These are phyloP conservation scores for Rhagonycha fulva DNA, from an alignment of 2,888 invertebrate genomes.

Conservation along the genomic window DNA sequence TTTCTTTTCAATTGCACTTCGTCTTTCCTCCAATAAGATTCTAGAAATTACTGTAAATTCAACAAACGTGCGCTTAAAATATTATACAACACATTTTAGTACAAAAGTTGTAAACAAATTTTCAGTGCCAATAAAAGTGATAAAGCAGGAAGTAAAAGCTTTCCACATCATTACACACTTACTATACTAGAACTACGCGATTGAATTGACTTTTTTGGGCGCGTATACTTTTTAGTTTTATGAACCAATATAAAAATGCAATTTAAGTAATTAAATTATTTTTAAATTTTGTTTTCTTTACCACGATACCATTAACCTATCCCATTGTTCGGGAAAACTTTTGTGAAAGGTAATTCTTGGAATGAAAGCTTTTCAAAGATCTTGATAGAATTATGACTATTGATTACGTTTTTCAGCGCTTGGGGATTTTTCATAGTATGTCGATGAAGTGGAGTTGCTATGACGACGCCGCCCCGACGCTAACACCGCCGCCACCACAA, in stretches of 20 bases:
- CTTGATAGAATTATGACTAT: conserved; percentile 46
- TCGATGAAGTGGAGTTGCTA: conserved; percentile 51
- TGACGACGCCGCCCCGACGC: conserved; percentile 46
- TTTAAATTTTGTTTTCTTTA: neutral
- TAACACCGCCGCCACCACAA: conserved; percentile 36
- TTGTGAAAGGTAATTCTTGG: conserved; percentile 14
- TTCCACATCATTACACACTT: neutral
- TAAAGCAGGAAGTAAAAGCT: neutral
- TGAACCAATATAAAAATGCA: neutral
- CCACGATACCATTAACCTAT: neutral
- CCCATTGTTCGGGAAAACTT: conserved; percentile 5
- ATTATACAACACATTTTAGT: neutral
- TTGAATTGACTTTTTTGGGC: neutral
- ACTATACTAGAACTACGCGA: neutral
- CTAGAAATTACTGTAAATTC: neutral
- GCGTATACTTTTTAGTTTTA: neutral
- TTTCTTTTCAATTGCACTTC: neutral
- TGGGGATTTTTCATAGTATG: conserved; percentile 53
- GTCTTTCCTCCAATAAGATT: neutral
- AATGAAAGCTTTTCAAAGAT: conserved; percentile 27
- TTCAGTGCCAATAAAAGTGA: neutral
- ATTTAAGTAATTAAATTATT: neutral
- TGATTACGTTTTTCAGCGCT: conserved; percentile 49
- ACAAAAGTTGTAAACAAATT: neutral
- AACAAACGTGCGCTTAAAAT: neutral